Evolutionary conservation across 2,113 vertebrate species (phyloP), one percentile per base, ranked within the genome.

Genomic region (Petroica traversi): DNA sequence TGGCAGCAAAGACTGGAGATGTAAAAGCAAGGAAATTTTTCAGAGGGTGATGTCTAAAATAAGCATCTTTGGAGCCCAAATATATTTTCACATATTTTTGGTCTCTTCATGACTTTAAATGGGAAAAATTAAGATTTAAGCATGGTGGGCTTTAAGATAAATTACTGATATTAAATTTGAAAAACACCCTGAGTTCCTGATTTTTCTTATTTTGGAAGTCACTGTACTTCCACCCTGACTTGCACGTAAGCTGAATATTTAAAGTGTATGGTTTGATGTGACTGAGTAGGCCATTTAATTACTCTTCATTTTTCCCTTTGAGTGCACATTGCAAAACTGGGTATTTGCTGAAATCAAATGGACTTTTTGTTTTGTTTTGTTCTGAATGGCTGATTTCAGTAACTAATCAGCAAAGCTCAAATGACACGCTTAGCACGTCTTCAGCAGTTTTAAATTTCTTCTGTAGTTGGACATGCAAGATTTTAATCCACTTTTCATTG

Each of bases 271-370:
- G 31, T 73, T 90, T 87, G 66, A 87, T 9, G 38, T 72, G 46
- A 71, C 12, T 38, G 20, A 36, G 34, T 66, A 90, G 14, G 52
- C 48, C 16, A 80, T 58, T 85, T 58, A 61, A 36, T 86, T 75
- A 75, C n/a, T 92, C n/a, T 66, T 71, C 20, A 41, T 88, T 89
- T 82, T 91, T 88, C 49, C 43, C 28, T 57, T 84, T 69, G 80
- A 89, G 54, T 81, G 45, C 29, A 54, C 54, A 92, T 74, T 92
- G 88, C 74, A 91, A 96, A 92, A 82, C 26, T 59, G 41, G 14
- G 5, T 80, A 91, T 64, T 75, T 78, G 33, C 43, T 80, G 67
- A 85, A 88, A 87, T 75, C 38, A 78, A 86, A 83, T 29, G 25
- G n/a, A 91, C 34, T 54, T 16, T n/a, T 43, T 38, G 13, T 33